phyloP scores from a whole-genome alignment of 2,888 invertebrate genomes.

The Synanthedon vespiformis region DNA sequence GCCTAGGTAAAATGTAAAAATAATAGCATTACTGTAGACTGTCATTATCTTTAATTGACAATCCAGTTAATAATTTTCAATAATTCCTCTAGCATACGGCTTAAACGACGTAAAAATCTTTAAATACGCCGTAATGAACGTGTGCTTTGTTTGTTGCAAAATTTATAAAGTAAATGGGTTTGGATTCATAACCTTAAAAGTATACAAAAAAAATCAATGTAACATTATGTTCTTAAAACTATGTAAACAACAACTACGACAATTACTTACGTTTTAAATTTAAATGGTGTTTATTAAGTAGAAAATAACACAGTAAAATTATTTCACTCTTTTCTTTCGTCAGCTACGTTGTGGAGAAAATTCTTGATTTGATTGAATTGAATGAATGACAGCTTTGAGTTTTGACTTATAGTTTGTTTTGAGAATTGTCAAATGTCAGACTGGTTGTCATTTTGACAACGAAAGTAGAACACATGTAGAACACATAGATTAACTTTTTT shows the following conservation, averaged over 20 bases:
- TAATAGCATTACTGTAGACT: no score
- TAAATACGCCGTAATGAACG: constrained; percentile 41
- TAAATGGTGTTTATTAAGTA: neutral
- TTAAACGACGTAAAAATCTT: constrained; percentile 35
- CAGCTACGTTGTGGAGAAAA: no score
- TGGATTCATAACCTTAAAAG: neutral
- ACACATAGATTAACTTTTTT: no score
- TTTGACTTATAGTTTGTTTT: no score
- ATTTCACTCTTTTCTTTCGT: no score
- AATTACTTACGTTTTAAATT: neutral
- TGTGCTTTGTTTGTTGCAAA: constrained; percentile 20
- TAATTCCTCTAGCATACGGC: constrained; percentile 27
- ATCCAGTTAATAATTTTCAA: constrained; percentile 2
- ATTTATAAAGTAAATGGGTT: neutral
- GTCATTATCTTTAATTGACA: neutral
- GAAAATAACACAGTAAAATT: no score
- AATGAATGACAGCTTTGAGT: no score
- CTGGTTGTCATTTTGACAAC: no score
- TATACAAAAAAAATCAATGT: neutral
- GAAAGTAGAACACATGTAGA: no score
- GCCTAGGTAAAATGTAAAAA: no score
- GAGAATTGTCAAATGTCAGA: no score
- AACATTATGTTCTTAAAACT: neutral
- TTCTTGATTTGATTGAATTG: no score
- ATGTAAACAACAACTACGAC: neutral